Conservation (phyloP, 2,888 invertebrate species). For the Oligia latruncula region DNA sequence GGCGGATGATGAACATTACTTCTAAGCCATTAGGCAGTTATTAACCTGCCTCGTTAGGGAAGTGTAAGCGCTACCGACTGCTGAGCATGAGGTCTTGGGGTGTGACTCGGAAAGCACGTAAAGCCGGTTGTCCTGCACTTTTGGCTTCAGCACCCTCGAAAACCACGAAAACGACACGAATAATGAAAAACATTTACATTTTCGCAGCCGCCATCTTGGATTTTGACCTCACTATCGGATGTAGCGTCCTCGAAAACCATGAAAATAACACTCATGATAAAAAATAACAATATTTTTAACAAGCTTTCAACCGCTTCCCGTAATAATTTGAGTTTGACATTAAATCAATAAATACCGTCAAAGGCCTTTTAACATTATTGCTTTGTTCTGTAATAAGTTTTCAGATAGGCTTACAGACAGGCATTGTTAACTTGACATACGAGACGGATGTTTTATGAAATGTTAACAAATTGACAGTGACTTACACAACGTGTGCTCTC, state of each 20-base stretch:
- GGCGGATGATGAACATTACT: too few relatives aligned
- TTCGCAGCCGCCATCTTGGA: neutral
- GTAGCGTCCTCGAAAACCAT: neutral
- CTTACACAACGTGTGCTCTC: neutral
- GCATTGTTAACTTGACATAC: conserved; percentile 19
- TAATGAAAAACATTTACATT: too few relatives aligned
- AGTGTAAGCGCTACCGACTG: too few relatives aligned
- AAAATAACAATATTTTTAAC: conserved; percentile 32
- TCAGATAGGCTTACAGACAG: conserved; percentile 33
- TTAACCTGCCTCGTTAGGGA: too few relatives aligned
- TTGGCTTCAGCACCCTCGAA: too few relatives aligned
- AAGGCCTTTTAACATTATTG: conserved; percentile 46
- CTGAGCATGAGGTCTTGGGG: too few relatives aligned
- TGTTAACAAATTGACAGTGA: conserved; percentile 20
- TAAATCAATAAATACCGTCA: conserved; percentile 48
- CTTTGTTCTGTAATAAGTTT: conserved; percentile 51
- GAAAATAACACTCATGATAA: neutral
- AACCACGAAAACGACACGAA: neutral
- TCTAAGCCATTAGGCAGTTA: too few relatives aligned
- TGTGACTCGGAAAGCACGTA: too few relatives aligned
- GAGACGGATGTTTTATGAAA: conserved; percentile 12
- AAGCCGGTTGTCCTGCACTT: too few relatives aligned
- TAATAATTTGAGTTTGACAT: conserved; percentile 39
- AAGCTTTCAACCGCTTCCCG: conserved; percentile 24
- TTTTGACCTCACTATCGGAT: neutral